These are phyloP conservation scores for Chloroclystis v-ata DNA, from an alignment of 2,888 invertebrate genomes.

Conservation along the genomic window DNA sequence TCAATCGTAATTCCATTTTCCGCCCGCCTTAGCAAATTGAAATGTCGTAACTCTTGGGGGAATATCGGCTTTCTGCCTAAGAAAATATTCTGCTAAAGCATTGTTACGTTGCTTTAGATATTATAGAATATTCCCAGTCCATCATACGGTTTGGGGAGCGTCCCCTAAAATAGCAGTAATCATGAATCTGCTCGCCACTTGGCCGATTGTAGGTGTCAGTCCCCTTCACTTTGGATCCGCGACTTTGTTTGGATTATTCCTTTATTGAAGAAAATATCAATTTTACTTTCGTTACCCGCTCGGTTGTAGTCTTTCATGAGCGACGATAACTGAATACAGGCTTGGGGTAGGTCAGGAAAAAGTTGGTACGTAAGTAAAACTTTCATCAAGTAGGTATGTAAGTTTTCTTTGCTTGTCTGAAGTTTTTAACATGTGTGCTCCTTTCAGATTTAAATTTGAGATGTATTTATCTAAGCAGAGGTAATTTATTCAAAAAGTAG, in stretches of 20 bases:
- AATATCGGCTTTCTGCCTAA: conserved; percentile 78
- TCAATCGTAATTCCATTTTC: conserved; percentile 79
- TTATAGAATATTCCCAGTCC: conserved; percentile 74
- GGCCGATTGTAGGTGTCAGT: conserved; percentile 41
- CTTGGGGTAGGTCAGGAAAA: conserved; percentile 40
- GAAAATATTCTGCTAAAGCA: conserved; percentile 75
- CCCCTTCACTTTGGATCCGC: conserved; percentile 48
- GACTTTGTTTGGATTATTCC: conserved; percentile 38
- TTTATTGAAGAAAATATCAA: conserved; percentile 33
- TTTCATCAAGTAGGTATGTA: background rate
- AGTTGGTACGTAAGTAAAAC: conserved; percentile 19
- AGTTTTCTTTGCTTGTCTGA: background rate
- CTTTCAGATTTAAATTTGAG: background rate
- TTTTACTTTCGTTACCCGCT: conserved; percentile 26
- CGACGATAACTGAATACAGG: conserved; percentile 16
- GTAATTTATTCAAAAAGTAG: background rate
- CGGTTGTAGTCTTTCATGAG: conserved; percentile 14
- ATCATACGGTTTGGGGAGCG: conserved; percentile 63
- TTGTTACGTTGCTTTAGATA: conserved; percentile 72
- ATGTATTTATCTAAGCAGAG: background rate
- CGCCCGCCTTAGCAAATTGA: conserved; percentile 80
- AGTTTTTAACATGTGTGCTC: background rate
- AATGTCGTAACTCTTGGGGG: conserved; percentile 79
- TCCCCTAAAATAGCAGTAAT: conserved; percentile 63
- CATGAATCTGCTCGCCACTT: conserved; percentile 62